phyloP scores from a whole-genome alignment of 2,797 vertebrate genomes.

The Gymnopithys bicolor region DNA sequence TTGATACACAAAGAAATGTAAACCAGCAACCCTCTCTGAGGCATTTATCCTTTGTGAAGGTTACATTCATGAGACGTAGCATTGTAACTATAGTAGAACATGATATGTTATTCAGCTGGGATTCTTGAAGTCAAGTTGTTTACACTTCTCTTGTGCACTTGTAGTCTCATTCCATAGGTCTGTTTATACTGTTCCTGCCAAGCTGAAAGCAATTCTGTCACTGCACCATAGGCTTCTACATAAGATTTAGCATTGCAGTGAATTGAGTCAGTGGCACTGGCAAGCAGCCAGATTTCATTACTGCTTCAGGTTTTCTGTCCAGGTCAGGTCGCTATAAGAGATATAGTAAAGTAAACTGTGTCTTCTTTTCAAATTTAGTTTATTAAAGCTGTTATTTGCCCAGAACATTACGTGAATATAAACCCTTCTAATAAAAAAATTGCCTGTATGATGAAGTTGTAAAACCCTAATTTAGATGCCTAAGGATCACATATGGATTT shows the following conservation, averaged over 20 bases:
- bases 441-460: not conserved
- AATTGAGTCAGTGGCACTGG: slow-evolving; percentile 3
- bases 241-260: not conserved
- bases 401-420: not conserved
- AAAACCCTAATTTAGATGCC: not conserved
- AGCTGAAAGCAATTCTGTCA: slow-evolving; percentile 52
- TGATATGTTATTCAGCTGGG: slow-evolving; percentile 20
- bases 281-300: slow-evolving; percentile 32
- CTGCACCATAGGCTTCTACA: not conserved
- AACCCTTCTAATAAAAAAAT: not conserved
- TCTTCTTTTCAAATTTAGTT: slow-evolving; percentile 14
- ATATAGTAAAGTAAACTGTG: not conserved
- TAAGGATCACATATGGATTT: not conserved
- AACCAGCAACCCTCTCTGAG: not conserved
- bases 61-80: not conserved
- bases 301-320: slow-evolving; percentile 30
- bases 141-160: slow-evolving; percentile 33
- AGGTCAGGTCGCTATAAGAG: not conserved
- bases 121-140: slow-evolving; percentile 62
- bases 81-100: slow-evolving; percentile 6
- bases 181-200: slow-evolving; percentile 56
- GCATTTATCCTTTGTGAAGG: slow-evolving; percentile 51
- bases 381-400: not conserved
- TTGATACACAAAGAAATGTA: not conserved
- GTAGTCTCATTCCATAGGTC: slow-evolving; percentile 29